Evolutionary conservation across 2,797 vertebrate species (phyloP).

Genomic region (Sciaenops ocellatus): DNA sequence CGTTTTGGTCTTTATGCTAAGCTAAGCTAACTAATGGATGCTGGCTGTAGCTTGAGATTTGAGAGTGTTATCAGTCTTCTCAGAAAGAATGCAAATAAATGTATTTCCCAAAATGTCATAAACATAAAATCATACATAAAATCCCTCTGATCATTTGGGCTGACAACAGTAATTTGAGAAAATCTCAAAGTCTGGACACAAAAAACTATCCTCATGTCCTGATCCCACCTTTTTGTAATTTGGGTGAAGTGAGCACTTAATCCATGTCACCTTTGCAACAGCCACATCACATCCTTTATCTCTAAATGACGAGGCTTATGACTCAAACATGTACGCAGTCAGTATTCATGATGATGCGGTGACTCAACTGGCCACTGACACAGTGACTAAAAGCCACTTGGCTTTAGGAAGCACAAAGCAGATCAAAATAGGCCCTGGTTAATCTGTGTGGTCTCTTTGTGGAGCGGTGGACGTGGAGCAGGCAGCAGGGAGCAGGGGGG

Average conservation of each 20-base stretch:
- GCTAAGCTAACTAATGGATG: neutral
- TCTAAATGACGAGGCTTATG: slow-evolving; percentile 24
- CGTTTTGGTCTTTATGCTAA: neutral
- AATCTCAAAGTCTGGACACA: neutral
- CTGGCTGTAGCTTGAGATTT: neutral
- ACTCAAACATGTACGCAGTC: slow-evolving; percentile 25
- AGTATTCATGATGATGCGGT: slow-evolving; percentile 42
- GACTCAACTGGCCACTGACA: slow-evolving; percentile 51
- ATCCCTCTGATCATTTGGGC: slow-evolving; percentile 7
- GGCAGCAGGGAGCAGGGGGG: slow-evolving; percentile 36
- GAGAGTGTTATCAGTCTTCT: neutral
- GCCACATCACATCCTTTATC: slow-evolving; percentile 30
- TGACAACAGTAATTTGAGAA: slow-evolving; percentile 26
- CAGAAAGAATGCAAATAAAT: fast-evolving
- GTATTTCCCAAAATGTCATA: neutral
- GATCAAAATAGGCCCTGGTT: slow-evolving; percentile 57
- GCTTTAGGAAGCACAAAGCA: slow-evolving; percentile 70
- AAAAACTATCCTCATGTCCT: slow-evolving; percentile 5
- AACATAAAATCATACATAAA: neutral
- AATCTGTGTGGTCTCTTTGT: slow-evolving; percentile 67
- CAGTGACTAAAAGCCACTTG: slow-evolving; percentile 50
- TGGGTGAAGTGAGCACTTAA: slow-evolving; percentile 11
- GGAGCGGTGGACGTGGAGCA: slow-evolving; percentile 46
- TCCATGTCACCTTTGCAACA: slow-evolving; percentile 8
- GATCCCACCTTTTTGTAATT: neutral